A percentile compares a stretch with the other conserved stretches of the same genome.
Evolutionary conservation across 2,113 vertebrate species (phyloP).

Genomic region (Vimba vimba): DNA sequence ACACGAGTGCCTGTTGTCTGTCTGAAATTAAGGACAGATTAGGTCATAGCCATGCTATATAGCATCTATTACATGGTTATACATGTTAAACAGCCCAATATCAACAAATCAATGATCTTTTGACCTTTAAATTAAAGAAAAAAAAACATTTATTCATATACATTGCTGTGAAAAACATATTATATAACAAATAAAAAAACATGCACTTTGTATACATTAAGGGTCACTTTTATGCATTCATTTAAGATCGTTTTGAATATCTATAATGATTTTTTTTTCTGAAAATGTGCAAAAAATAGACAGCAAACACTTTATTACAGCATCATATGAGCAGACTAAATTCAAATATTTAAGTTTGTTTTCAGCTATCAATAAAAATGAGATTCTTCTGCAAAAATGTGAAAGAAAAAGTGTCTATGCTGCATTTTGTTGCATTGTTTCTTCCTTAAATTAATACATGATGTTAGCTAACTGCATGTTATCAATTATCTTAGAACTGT

Average conservation of each 20-base stretch:
- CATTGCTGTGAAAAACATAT: background rate
- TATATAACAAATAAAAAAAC: background rate
- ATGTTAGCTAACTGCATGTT: too few species aligned
- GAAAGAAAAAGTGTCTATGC: background rate
- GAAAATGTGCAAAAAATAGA: background rate
- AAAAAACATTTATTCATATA: background rate
- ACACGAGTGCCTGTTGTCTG: conserved; percentile 19
- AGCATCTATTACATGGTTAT: background rate
- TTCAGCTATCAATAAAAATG: background rate
- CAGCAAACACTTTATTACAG: background rate
- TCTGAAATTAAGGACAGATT: conserved; percentile 36
- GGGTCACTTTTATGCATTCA: background rate
- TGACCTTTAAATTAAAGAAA: background rate
- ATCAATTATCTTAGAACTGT: too few species aligned
- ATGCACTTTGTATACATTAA: background rate
- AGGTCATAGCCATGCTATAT: background rate
- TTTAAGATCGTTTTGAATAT: background rate
- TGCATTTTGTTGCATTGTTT: background rate
- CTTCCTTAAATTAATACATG: too few species aligned
- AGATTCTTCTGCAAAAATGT: background rate
- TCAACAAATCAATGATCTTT: background rate
- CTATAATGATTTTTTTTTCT: too few species aligned
- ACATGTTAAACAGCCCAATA: background rate
- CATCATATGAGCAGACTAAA: background rate
- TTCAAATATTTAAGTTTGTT: background rate